A percentile compares a stretch with the other conserved stretches of the same genome.
Evolutionary conservation across 2,113 vertebrate genomes (phyloP).

Genomic region (Ictidomys tridecemlineatus): DNA sequence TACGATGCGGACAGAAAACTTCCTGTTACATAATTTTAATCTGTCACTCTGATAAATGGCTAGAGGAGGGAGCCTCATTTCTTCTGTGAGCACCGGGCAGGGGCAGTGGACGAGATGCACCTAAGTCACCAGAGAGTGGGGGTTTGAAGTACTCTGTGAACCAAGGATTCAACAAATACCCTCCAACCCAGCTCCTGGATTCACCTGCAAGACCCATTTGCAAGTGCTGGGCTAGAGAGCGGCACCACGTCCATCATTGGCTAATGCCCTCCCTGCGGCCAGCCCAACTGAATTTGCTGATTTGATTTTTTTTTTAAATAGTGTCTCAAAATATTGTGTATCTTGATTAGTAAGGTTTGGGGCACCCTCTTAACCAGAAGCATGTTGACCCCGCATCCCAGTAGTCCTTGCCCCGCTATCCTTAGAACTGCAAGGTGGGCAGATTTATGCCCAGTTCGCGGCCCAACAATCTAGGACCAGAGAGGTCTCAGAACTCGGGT

Average conservation of each 20-base stretch:
- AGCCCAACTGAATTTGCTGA: too few species aligned
- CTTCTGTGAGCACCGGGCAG: neutral
- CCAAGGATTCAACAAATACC: slow-evolving; percentile 18
- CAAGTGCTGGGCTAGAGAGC: neutral
- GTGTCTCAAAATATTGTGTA: neutral
- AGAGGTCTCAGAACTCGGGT: neutral
- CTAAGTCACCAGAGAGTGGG: neutral
- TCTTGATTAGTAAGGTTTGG: neutral
- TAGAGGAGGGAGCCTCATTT: slow-evolving; percentile 83
- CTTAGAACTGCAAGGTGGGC: neutral
- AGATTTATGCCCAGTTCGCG: neutral
- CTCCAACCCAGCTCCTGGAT: neutral
- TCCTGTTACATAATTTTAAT: slow-evolving; percentile 88
- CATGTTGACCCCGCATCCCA: neutral
- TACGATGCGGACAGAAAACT: slow-evolving; percentile 87
- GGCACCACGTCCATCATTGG: neutral
- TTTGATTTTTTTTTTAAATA: neutral
- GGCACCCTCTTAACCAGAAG: neutral
- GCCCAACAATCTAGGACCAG: neutral
- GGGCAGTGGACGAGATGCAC: neutral
- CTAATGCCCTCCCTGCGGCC: too few species aligned
- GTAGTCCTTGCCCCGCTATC: too few species aligned
- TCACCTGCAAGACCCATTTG: neutral
- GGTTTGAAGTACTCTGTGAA: neutral
- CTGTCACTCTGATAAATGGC: slow-evolving; percentile 85